These are phyloP conservation scores for Discoglossus pictus DNA, from an alignment of 2,797 vertebrate genomes.

Conservation along the genomic window DNA sequence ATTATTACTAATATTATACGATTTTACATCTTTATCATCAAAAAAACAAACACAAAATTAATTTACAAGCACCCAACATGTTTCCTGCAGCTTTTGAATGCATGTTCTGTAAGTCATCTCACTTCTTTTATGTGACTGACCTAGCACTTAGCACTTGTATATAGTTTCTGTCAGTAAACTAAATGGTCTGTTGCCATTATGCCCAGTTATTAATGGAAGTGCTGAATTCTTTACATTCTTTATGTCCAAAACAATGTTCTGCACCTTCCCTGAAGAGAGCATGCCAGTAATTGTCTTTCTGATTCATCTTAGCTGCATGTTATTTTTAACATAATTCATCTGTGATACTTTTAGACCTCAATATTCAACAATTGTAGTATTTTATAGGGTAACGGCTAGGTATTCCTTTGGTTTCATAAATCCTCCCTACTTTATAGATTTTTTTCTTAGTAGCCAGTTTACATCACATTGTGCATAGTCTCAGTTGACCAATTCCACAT, in stretches of 20 bases:
- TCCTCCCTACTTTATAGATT: no score
- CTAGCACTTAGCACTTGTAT: constrained; percentile 66
- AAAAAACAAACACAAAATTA: no score
- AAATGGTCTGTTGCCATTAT: constrained; percentile 57
- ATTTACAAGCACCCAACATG: no score
- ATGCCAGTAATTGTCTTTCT: constrained; percentile 54
- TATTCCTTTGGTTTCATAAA: no score
- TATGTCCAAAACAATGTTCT: constrained; percentile 54
- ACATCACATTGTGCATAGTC: no score
- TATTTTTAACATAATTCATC: constrained; percentile 60
- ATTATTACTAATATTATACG: no score
- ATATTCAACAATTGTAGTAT: no score
- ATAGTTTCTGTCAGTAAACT: constrained; percentile 60
- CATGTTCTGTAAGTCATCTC: constrained; percentile 51
- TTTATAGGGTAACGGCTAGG: no score
- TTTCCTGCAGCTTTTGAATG: no score
- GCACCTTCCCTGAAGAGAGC: constrained; percentile 58
- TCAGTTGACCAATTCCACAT: no score
- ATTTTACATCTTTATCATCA: no score
- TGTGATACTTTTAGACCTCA: constrained; percentile 62
- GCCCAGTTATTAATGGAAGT: constrained; percentile 70
- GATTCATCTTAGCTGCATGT: constrained; percentile 60
- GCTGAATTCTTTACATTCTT: constrained; percentile 66
- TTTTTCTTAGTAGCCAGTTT: no score
- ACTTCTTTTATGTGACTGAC: constrained; percentile 61